Evolutionary conservation across 2,113 vertebrate species (phyloP), one percentile per base, ranked within the genome.

Genomic region (Cepphus grylle): DNA sequence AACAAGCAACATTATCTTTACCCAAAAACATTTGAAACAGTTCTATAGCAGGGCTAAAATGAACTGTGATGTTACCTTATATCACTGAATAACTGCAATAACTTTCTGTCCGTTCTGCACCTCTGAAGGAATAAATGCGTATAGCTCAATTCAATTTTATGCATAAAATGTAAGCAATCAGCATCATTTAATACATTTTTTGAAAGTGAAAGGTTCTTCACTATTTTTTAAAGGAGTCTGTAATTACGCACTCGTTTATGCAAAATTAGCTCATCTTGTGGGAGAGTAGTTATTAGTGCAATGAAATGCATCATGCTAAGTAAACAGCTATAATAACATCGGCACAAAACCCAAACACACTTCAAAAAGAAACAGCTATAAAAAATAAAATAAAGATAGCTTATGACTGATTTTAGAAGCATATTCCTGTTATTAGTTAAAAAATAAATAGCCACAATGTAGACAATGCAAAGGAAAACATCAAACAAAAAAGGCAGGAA

Each of bases 191-290:
- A 86, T 43, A 70, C 3, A 25, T 49, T 76, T 65, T 93, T 81
- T 84, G 18, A 83, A 59, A 91, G 26, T 61, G 59, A 89, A 81
- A 13, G 5, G 32, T 42, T 73, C 87, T 91, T 86, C 50, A 38
- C 22, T 73, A 1, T 89, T 94, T 91, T 90, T 90, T 27, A 76
- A 92, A 79, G 34, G 32, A 88, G 27, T 78, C 58, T 80, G 19
- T 88, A 94, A 93, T 93, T 93, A 93, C 29, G 50, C 30, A 52
- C 52, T 95, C 58, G 72, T 52, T 88, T 90, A 82, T 81, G 67
- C 58, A 93, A 90, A 96, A 95, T 95, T 81, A 94, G 34, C 63
- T 92, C 66, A 65, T 93, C 63, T 90, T 93, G 82, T 17, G 43
- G 58, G 47, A 93, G 47, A 90, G 22, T 17, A 62, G 53, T 83